Base-by-base conservation (phyloP, 2,888 invertebrate species). In the Coleophora deauratella region DNA sequence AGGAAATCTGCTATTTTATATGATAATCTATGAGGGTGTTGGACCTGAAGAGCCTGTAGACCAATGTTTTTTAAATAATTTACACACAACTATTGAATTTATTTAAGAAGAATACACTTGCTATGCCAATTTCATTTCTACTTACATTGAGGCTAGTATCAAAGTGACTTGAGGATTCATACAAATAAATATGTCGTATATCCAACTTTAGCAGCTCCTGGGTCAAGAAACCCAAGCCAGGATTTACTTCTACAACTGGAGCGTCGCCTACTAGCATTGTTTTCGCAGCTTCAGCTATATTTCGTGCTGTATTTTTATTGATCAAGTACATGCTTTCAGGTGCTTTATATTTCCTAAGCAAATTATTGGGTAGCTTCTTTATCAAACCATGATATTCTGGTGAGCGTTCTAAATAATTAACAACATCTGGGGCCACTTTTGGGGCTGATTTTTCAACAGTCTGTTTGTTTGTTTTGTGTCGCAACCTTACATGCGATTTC, bases 221-320 rank as follows among this genome's bases (percentile, higher is more conserved):
- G 1, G 91, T 90, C 37, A 93, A 66, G 13, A 89, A 66, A 0
- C 93, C 92, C 33, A 89, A 72, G 0, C 93, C 93, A 1, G 93
- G 90, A 72, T 91, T 91, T 0, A 91, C 78, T 77, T 93, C 93
- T n/a, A 90, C 70, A 11, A 91, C 59, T 2, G 86, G 73, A 10
- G 64, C 55, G n/a, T 64, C 54, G 9, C 59, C 45, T 15, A 52
- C 52, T 14, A 87, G 51, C 45, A 75, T 58, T 9, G 55, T 51
- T 45, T 61, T 62, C n/a, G 88, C 63, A 27, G 75, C 55, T 15
- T 62, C 52, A 2, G 62, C 59, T 42, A 88, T 77, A 46, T 59
- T 46, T 44, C 72, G 68, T 0, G 88, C 88, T 11, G 72, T 74
- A 27, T 60, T 54, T 42, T 54, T 59, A 45, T 87, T 77, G 38